Conservation (phyloP, 2,888 invertebrate species). For the Eumerus sabulonum region DNA sequence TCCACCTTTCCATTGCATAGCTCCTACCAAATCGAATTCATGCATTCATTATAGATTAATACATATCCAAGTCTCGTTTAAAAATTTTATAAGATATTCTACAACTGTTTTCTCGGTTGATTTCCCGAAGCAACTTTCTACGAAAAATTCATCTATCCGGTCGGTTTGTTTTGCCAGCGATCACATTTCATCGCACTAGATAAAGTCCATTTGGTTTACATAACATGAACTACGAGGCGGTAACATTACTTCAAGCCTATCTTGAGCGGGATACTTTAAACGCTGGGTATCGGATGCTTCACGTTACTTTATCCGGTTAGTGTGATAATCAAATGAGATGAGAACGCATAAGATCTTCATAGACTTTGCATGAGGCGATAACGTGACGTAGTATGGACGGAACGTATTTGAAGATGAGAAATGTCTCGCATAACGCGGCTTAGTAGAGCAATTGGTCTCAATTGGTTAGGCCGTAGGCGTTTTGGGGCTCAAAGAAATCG, state of each 20-base stretch:
- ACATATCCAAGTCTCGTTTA: neutral
- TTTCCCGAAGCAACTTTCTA: constrained; percentile 57
- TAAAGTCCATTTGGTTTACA: constrained; percentile 24
- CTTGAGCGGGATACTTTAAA: neutral
- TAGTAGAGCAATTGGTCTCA: constrained; percentile 8
- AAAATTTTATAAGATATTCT: constrained; percentile 16
- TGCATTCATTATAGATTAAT: constrained; percentile 4
- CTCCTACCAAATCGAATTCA: neutral
- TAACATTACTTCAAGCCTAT: constrained; percentile 6
- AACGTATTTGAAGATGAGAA: neutral
- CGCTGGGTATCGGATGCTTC: constrained; percentile 10
- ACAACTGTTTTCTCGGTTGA: constrained; percentile 40
- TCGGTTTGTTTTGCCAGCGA: constrained; percentile 25
- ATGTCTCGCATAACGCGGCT: neutral
- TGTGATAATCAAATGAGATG: constrained; percentile 2
- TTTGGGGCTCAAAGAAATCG: neutral
- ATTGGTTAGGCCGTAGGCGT: constrained; percentile 8
- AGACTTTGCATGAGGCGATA: neutral
- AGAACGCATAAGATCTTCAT: no score
- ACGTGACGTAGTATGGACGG: neutral
- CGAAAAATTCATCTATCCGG: constrained; percentile 20
- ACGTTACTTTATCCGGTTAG: constrained; percentile 38
- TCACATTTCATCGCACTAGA: neutral
- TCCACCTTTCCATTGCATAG: no score
- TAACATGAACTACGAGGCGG: neutral